phyloP scores from a whole-genome alignment of 1,140 invertebrate species.

The Ceratina japonica region DNA sequence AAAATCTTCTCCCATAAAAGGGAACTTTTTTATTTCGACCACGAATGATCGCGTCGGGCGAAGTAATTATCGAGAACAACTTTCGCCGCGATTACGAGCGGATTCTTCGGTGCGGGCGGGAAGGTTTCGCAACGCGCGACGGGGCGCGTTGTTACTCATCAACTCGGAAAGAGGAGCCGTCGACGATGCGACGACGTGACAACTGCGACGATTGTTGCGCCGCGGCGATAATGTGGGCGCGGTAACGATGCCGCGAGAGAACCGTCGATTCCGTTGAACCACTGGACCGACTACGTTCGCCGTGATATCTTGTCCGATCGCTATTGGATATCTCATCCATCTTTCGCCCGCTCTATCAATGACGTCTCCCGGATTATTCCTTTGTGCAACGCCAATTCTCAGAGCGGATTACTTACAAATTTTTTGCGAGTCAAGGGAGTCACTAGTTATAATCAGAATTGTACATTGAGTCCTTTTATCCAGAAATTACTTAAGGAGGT shows the following conservation, averaged over 20 bases:
- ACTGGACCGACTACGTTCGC: conserved; percentile 33
- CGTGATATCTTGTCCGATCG: conserved; percentile 44
- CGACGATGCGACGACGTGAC: neutral
- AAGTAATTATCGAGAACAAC: neutral
- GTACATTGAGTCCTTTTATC: too few species aligned
- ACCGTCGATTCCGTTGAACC: conserved; percentile 48
- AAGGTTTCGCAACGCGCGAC: conserved; percentile 26
- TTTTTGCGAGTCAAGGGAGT: neutral
- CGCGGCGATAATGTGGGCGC: conserved; percentile 48
- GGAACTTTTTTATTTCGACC: neutral
- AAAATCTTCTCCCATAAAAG: neutral
- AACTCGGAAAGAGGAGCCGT: neutral
- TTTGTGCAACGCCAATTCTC: neutral
- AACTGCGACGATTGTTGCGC: conserved; percentile 37
- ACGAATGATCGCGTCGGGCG: neutral
- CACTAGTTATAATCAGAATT: too few species aligned
- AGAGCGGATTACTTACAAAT: neutral
- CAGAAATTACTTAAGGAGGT: too few species aligned
- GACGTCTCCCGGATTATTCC: neutral
- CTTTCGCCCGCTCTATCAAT: conserved; percentile 11
- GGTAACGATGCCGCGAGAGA: conserved; percentile 41
- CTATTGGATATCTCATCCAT: conserved; percentile 42
- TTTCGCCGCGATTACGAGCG: conserved; percentile 22
- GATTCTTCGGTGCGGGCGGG: neutral
- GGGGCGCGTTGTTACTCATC: conserved; percentile 23